Conservation (phyloP, 2,797 vertebrate genomes). For the Coendou prehensilis region DNA sequence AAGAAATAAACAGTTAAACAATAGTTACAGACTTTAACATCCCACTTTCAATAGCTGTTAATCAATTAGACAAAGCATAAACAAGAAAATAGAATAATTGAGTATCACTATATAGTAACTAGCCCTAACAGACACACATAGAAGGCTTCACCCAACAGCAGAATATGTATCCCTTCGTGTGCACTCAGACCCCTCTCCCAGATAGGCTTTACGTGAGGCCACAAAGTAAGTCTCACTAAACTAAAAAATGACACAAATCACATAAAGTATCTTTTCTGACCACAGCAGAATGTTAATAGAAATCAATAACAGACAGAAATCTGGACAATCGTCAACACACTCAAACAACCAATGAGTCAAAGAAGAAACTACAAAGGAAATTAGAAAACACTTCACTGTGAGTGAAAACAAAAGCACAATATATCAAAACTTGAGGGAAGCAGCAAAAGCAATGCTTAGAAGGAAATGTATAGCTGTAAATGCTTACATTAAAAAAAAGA, state of each 20-base stretch:
- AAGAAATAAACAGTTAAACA: neutral
- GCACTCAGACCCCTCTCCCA: neutral
- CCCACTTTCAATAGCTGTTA: neutral
- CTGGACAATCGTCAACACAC: neutral
- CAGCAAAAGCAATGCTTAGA: neutral
- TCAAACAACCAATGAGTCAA: neutral
- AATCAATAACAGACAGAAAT: neutral
- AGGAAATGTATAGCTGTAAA: neutral
- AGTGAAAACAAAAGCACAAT: neutral
- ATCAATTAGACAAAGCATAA: neutral
- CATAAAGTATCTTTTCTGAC: too few relatives aligned
- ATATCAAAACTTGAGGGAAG: neutral
- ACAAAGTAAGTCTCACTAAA: too few relatives aligned
- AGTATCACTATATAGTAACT: neutral
- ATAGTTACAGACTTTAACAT: neutral
- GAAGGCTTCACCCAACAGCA: neutral
- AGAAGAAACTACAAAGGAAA: too few relatives aligned
- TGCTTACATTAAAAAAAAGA: too few relatives aligned
- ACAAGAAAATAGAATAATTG: neutral
- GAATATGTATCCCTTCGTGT: neutral
- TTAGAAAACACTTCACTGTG: neutral
- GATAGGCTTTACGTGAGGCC: neutral
- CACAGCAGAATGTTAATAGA: neutral
- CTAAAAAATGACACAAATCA: too few relatives aligned
- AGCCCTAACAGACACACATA: neutral